phyloP scores from a whole-genome alignment of 2,888 invertebrate genomes.

The Drosophila helvetica region DNA sequence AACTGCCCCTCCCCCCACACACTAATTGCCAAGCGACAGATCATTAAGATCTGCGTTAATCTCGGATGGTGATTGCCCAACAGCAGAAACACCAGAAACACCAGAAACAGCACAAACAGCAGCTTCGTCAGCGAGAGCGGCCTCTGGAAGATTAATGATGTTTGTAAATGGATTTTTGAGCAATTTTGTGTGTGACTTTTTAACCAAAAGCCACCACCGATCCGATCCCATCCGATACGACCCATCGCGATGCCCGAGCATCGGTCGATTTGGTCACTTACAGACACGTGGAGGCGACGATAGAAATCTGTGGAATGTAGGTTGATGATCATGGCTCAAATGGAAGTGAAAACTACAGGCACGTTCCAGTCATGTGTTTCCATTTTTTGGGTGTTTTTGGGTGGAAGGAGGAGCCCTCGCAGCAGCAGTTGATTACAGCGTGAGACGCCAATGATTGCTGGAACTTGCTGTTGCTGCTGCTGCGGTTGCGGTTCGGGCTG shows the following conservation, averaged over 20 bases:
- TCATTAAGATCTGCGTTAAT: conserved; percentile 6
- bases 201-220: neutral
- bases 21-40: neutral
- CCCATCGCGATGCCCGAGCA: too few species aligned
- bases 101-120: conserved; percentile 2
- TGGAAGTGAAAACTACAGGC: neutral
- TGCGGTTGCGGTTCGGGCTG: conserved; percentile 61
- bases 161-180: conserved; percentile 43
- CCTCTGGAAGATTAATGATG: conserved; percentile 40
- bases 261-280: conserved; percentile 34
- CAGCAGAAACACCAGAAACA: conserved; percentile 4
- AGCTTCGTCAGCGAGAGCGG: conserved; percentile 12
- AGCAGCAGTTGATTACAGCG: conserved; percentile 13
- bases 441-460: conserved; percentile 8
- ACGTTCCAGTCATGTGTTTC: conserved; percentile 5
- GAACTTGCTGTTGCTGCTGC: conserved; percentile 61
- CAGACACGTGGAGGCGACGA: conserved; percentile 40
- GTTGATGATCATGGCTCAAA: conserved; percentile 20
- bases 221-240: too few species aligned
- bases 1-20: neutral
- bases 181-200: conserved; percentile 13
- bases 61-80: conserved; percentile 20
- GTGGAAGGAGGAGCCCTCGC: too few species aligned
- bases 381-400: neutral
- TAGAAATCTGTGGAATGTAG: conserved; percentile 33